Conservation (phyloP, 2,888 invertebrate species). For the Norana najaformis region DNA sequence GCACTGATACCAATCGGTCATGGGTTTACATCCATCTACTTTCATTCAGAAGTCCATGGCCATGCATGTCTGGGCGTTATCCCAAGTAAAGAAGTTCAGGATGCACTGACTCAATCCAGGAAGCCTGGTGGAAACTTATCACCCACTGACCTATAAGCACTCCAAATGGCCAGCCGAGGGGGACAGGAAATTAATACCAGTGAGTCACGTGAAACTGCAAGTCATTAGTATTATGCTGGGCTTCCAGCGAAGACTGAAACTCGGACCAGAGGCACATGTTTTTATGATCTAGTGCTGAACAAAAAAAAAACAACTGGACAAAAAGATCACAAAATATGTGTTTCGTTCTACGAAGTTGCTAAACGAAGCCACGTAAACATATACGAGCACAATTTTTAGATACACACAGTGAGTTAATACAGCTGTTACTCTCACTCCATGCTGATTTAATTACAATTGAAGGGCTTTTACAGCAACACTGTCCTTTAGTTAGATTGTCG, state of each 20-base stretch:
- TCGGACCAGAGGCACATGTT: neutral
- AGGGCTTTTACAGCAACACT: too few species aligned
- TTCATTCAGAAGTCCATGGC: neutral
- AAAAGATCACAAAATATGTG: neutral
- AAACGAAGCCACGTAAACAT: neutral
- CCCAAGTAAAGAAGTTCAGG: neutral
- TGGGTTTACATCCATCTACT: neutral
- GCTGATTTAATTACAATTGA: too few species aligned
- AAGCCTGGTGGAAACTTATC: neutral
- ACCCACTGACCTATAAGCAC: neutral
- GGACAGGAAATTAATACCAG: neutral
- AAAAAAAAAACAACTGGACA: neutral
- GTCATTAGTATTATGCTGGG: neutral
- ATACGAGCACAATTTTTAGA: neutral
- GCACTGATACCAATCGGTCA: neutral
- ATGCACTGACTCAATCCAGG: neutral
- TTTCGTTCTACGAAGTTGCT: neutral
- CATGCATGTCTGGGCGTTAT: neutral
- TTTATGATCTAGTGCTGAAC: neutral
- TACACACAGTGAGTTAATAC: neutral
- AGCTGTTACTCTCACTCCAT: neutral
- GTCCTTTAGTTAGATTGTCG: neutral
- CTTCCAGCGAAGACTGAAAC: neutral
- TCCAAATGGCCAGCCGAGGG: neutral
- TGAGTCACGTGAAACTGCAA: constrained; percentile 5